phyloP scores from a whole-genome alignment of 2,113 vertebrate species.

The Cervus canadensis region DNA sequence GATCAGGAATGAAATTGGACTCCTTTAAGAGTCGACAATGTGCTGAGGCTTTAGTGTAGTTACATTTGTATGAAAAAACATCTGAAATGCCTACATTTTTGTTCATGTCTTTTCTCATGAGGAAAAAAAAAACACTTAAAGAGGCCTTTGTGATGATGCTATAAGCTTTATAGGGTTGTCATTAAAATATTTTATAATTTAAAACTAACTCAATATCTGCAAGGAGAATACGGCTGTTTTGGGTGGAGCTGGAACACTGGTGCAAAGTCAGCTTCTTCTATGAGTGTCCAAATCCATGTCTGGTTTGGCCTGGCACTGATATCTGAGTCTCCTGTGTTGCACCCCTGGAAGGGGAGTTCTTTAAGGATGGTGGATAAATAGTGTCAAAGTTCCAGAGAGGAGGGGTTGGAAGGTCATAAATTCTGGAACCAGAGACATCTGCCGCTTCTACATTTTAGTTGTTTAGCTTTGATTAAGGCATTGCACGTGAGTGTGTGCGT shows the following conservation, averaged over 20 bases:
- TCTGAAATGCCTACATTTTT: background rate
- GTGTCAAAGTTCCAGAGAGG: background rate
- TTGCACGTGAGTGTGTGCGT: background rate
- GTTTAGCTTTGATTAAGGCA: background rate
- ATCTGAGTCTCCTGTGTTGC: background rate
- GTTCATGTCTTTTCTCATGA: background rate
- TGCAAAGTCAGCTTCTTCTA: background rate
- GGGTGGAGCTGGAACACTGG: background rate
- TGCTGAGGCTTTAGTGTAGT: background rate
- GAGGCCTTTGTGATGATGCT: background rate
- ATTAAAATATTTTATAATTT: background rate
- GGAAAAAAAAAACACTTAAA: background rate
- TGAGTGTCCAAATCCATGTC: background rate
- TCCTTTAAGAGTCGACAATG: conserved; percentile 12
- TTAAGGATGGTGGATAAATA: background rate
- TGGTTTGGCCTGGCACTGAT: background rate
- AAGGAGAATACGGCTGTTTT: background rate
- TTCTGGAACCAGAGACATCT: background rate
- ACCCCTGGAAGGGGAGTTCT: background rate
- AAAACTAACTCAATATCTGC: background rate
- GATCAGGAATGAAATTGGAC: background rate
- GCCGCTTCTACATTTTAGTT: background rate
- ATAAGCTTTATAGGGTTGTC: background rate
- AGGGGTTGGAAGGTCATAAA: background rate
- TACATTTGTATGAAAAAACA: background rate